Base-by-base conservation (phyloP, 2,888 invertebrate genomes). In the Chymomyza fuscimana region DNA sequence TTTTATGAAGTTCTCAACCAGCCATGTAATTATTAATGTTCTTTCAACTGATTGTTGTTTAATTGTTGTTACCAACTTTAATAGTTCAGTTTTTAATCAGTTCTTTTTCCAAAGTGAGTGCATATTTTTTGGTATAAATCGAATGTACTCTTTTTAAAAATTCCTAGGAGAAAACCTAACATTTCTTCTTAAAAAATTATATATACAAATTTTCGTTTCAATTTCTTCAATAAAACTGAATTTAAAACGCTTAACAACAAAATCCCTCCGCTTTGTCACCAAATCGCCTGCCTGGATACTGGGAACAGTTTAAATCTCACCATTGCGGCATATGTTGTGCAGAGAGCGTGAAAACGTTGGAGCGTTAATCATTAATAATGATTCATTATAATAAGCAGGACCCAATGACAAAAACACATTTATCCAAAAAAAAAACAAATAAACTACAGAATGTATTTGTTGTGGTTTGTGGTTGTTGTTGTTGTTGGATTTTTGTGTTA, bases 61-160 rank as follows among this genome's bases (percentile, higher is more conserved):
- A 89, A 81, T 79, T 82, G 89, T 89, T 82, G 87, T 80, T 84
- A 81, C 86, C 89, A 90, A 89, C 89, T 82, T 81, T 85, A 82
- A 78, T 71, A 81, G 75, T 87, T 88, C 87, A 81, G 82, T 90
- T 77, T 83, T 86, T 89, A 89, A 90, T 89, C 90, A 89, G 89
- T 89, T 90, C 90, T 90, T 90, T 90, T 86, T 75, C 74, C 70
- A 74, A 76, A 68, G 64, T 80, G 87, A 85, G 84, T 89, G 88
- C 76, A 80, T 81, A 65, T 65, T 32, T 32, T 40, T 46, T 10
- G 12, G 5, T 46, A 46, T 46, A 46, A 46, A 66, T 62, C 60
- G 67, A 74, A 72, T 74, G 69, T 67, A 69, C 70, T 10, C 40
- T 46, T 46, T 32, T 46, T 46, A 12, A 46, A 61, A 62, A 19